Conservation (phyloP, 2,888 invertebrate genomes). For the Oxytorus armatus region DNA sequence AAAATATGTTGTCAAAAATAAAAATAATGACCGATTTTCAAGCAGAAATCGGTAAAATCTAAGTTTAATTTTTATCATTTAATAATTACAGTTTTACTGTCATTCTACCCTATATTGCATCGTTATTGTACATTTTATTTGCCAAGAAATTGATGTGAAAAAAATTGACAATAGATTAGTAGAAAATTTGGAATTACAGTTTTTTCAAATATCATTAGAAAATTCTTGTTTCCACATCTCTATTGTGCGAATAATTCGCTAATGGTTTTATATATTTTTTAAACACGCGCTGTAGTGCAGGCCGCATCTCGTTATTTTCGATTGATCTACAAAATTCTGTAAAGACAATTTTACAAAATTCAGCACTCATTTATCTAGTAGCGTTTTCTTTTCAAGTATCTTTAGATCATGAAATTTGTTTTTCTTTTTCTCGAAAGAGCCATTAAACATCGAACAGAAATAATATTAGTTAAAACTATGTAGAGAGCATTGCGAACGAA, state of each 20-base stretch:
- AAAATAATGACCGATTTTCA: too few species aligned
- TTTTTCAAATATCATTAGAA: too few species aligned
- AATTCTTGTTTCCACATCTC: too few species aligned
- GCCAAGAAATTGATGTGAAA: conserved; percentile 10
- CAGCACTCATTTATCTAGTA: neutral
- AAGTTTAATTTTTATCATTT: too few species aligned
- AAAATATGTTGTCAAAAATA: too few species aligned
- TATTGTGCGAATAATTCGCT: too few species aligned
- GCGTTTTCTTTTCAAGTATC: conserved; percentile 4
- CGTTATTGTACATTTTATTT: neutral
- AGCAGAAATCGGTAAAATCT: neutral
- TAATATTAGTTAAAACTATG: conserved; percentile 18
- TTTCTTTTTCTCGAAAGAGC: conserved; percentile 5
- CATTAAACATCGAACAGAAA: conserved; percentile 33
- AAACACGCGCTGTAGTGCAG: too few species aligned
- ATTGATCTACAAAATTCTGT: too few species aligned
- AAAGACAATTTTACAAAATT: neutral
- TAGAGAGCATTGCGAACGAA: neutral
- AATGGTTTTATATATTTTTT: too few species aligned
- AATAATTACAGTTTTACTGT: neutral
- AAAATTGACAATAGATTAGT: neutral
- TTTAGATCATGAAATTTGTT: conserved; percentile 2
- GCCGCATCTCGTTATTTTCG: too few species aligned
- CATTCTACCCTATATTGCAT: neutral
- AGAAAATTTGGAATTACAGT: conserved; percentile 15